Conservation (phyloP, 35 echinoderm and acorn worm genomes). For the Apostichopus californicus region DNA sequence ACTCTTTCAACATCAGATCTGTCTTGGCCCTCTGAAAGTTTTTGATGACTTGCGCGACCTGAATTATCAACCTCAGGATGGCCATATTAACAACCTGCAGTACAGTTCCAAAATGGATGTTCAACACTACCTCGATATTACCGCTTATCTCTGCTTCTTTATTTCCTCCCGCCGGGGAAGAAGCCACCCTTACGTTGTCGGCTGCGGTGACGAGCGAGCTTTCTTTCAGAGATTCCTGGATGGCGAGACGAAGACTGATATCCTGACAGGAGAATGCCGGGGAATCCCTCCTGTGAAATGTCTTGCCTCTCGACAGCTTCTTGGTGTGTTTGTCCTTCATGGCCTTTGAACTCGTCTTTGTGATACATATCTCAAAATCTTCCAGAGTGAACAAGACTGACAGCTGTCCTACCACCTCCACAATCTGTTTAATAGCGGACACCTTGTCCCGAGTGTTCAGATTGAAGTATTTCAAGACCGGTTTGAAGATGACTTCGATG, state of each 20-base stretch:
- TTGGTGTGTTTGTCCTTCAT: constrained; percentile 59
- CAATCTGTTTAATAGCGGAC: constrained; percentile 53
- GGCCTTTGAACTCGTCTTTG: constrained; percentile 60
- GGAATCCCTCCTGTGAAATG: constrained; percentile 46
- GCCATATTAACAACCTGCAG: constrained; percentile 91
- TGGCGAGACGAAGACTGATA: constrained; percentile 56
- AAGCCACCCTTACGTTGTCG: not conserved
- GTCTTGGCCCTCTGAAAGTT: constrained; percentile 83
- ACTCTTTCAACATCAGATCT: constrained; percentile 69
- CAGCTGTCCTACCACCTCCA: constrained; percentile 62
- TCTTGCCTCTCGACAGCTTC: constrained; percentile 14
- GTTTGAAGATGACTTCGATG: constrained; percentile 86
- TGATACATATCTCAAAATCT: constrained; percentile 69
- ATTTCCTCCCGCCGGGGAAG: not conserved
- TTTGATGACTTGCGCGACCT: constrained; percentile 77
- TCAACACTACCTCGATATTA: constrained; percentile 58
- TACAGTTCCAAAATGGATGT: constrained; percentile 69
- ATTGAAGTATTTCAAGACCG: constrained; percentile 76
- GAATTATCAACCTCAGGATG: constrained; percentile 79
- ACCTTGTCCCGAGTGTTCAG: constrained; percentile 62
- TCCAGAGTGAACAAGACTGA: constrained; percentile 63
- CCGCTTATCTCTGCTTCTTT: constrained; percentile 49
- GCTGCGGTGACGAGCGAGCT: not conserved
- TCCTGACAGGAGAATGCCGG: constrained; percentile 80
- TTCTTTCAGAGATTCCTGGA: constrained; percentile 67